phyloP scores from a whole-genome alignment of 2,888 invertebrate genomes.

The Heteromurus nitidus region DNA sequence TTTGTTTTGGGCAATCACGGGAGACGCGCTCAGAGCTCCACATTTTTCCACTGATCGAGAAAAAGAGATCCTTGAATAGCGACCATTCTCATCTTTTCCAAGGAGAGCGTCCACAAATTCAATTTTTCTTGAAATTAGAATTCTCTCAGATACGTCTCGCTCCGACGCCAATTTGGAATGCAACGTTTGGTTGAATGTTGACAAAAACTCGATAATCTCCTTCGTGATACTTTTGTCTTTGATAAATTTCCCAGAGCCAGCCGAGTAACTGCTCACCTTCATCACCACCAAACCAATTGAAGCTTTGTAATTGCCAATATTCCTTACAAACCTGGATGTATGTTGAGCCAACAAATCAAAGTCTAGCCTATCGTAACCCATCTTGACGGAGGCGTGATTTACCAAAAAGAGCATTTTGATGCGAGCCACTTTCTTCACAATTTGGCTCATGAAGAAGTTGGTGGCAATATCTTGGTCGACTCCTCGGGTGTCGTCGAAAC shows the following conservation, averaged over 20 bases:
- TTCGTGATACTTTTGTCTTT: neutral
- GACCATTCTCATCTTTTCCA: neutral
- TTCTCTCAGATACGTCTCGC: neutral
- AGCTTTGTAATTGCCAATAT: neutral
- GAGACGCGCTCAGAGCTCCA: neutral
- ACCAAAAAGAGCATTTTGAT: conserved; percentile 13
- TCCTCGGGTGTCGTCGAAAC: conserved; percentile 30
- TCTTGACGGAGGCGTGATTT: neutral
- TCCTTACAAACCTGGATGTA: neutral
- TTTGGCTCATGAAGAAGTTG: neutral
- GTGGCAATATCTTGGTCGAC: neutral
- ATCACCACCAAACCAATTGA: conserved; percentile 17
- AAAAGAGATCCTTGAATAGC: conserved; percentile 4
- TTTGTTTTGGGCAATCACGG: neutral
- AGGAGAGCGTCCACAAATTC: conserved; percentile 13
- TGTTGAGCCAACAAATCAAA: conserved; percentile 11
- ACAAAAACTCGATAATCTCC: neutral
- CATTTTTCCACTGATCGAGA: neutral
- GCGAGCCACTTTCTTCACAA: neutral
- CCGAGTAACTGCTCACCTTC: neutral
- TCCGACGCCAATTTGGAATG: neutral
- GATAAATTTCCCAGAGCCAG: neutral
- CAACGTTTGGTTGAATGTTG: neutral
- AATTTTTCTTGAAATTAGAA: conserved; percentile 10
- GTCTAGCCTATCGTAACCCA: neutral